Evolutionary conservation across 2,113 vertebrate genomes (phyloP).

Genomic region (Osmerus mordax): DNA sequence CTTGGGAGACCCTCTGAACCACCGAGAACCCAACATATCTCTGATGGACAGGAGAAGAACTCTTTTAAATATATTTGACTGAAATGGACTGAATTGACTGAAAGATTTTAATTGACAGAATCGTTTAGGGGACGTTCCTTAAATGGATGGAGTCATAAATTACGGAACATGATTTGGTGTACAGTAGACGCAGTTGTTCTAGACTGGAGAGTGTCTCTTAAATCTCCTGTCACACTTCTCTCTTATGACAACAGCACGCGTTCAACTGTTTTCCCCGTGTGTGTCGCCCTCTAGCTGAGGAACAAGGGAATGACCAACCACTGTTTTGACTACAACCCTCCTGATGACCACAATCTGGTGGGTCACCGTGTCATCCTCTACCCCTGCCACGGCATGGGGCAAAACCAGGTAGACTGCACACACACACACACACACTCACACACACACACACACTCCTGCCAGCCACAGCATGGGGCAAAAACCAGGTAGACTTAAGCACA

Average conservation of each 20-base stretch:
- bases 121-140: too few relatives aligned
- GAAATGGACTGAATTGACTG: too few relatives aligned
- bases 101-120: too few relatives aligned
- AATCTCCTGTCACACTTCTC: not conserved
- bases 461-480: not conserved
- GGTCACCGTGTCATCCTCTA: constrained; percentile 86
- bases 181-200: too few relatives aligned
- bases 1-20: not conserved
- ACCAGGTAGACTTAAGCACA: not conserved
- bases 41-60: too few relatives aligned
- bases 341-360: constrained; percentile 71
- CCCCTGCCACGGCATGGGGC: constrained; percentile 91
- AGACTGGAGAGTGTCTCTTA: not conserved
- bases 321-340: constrained; percentile 95
- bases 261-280: not conserved
- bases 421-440: not conserved
- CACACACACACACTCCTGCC: not conserved
- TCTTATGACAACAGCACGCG: not conserved
- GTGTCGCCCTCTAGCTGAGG: constrained; percentile 75
- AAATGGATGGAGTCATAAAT: too few relatives aligned
- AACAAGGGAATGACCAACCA: constrained; percentile 79
- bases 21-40: too few relatives aligned
- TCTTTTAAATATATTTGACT: too few relatives aligned
- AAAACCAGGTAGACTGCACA: constrained; percentile 85
- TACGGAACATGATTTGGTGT: too few relatives aligned